These are phyloP conservation scores for Oryzias curvinotus DNA, from an alignment of 2,113 vertebrate species.

Conservation along the genomic window DNA sequence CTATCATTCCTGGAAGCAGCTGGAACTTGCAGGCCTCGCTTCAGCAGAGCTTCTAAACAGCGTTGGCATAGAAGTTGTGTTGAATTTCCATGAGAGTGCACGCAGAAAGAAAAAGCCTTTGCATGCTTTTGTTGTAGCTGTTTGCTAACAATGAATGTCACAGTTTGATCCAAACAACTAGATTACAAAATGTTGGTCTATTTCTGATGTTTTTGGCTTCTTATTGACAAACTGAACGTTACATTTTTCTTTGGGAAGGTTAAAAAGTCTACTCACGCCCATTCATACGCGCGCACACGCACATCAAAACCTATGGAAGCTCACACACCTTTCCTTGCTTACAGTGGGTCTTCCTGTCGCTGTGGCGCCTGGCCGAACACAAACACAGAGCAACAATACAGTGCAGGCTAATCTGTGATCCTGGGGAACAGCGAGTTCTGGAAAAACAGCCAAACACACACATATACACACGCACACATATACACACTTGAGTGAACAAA, in stretches of 20 bases:
- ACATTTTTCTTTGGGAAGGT: constrained; percentile 7
- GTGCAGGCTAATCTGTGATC: constrained; percentile 75
- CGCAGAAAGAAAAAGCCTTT: not conserved
- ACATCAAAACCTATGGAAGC: constrained; percentile 36
- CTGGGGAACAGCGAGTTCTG: constrained; percentile 76
- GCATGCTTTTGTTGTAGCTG: no score
- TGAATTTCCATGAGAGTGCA: not conserved
- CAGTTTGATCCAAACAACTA: no score
- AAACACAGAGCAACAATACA: constrained; percentile 78
- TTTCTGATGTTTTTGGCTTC: not conserved
- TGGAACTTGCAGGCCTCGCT: not conserved
- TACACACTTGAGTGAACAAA: constrained; percentile 46
- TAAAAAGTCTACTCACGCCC: constrained; percentile 15
- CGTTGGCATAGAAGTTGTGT: no score
- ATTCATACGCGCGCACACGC: constrained; percentile 29
- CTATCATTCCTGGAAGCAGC: not conserved
- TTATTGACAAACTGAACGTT: constrained; percentile 6
- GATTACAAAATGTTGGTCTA: not conserved
- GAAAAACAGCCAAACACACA: constrained; percentile 62
- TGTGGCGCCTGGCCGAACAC: constrained; percentile 72
- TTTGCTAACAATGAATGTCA: no score
- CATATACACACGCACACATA: constrained; percentile 35
- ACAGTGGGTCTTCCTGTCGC: constrained; percentile 72
- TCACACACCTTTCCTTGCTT: constrained; percentile 69
- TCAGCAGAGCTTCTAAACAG: no score